A percentile compares a stretch with the other conserved stretches of the same genome.
phyloP scores from a whole-genome alignment of 2,113 vertebrate genomes.

The Polypterus bichir region DNA sequence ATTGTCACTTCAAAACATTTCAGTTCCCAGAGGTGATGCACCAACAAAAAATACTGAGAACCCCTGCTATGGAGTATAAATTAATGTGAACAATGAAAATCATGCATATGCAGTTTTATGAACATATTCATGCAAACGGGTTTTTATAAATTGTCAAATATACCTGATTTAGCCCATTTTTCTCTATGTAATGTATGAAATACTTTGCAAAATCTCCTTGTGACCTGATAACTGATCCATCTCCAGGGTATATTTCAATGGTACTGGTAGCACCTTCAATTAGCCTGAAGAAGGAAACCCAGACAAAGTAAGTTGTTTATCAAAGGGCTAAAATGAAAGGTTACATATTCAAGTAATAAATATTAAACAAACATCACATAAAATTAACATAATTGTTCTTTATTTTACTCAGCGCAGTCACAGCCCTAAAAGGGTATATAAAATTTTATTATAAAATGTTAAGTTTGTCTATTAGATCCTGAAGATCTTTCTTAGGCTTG shows the following conservation, averaged over 20 bases:
- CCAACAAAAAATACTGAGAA: background rate
- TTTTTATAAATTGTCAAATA: background rate
- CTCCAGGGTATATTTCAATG: slow-evolving; percentile 70
- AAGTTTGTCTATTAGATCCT: too few relatives aligned
- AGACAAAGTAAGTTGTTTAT: background rate
- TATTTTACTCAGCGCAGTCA: too few relatives aligned
- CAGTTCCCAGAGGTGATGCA: background rate
- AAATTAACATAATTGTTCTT: too few relatives aligned
- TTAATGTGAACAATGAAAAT: too few relatives aligned
- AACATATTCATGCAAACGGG: background rate
- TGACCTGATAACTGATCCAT: slow-evolving; percentile 74
- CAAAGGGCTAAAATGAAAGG: background rate
- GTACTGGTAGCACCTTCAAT: slow-evolving; percentile 39
- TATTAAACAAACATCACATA: too few relatives aligned
- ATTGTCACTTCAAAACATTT: background rate
- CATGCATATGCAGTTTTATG: background rate
- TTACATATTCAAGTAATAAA: background rate
- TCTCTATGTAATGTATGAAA: slow-evolving; percentile 50
- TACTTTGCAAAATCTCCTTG: slow-evolving; percentile 60
- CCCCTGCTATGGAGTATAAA: background rate
- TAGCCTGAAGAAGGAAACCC: slow-evolving; percentile 37
- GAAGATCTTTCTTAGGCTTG: too few relatives aligned
- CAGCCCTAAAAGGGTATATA: too few relatives aligned
- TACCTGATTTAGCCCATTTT: slow-evolving; percentile 26
- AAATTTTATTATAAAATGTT: too few relatives aligned